phyloP scores from a whole-genome alignment of 1,140 invertebrate genomes.

The Drosophila nigromelanica region DNA sequence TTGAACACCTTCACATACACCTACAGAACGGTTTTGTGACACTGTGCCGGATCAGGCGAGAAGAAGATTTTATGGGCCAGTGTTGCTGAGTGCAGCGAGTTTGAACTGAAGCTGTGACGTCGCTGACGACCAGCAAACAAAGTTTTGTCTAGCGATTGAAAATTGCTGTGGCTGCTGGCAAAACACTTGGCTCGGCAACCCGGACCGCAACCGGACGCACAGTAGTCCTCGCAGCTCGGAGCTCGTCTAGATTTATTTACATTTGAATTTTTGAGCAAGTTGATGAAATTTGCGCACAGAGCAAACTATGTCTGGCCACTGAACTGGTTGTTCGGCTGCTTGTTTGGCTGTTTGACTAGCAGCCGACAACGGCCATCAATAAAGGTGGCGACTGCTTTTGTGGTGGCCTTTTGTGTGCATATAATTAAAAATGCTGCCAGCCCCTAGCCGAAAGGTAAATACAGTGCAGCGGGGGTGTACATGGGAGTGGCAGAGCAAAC shows the following conservation, averaged over 20 bases:
- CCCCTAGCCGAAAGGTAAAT: conserved; percentile 71
- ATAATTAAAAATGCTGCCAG: conserved; percentile 78
- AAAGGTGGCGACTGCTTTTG: conserved; percentile 80
- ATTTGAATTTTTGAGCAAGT: conserved; percentile 82
- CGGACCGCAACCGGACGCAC: background rate
- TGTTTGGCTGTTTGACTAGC: conserved; percentile 29
- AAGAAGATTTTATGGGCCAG: conserved; percentile 40
- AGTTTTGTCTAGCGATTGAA: conserved; percentile 79
- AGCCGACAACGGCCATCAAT: conserved; percentile 61
- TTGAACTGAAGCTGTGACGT: conserved; percentile 43
- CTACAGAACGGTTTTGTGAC: background rate
- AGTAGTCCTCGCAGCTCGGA: conserved; percentile 13
- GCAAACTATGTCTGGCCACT: conserved; percentile 63
- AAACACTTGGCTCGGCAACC: conserved; percentile 59
- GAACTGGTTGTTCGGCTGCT: conserved; percentile 20
- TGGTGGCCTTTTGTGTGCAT: conserved; percentile 80
- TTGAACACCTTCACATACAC: too few species aligned
- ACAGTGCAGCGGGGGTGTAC: conserved; percentile 18
- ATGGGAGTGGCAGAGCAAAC: conserved; percentile 15
- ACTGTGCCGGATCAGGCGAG: conserved; percentile 4
- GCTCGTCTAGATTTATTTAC: conserved; percentile 77
- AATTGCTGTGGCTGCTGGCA: conserved; percentile 77
- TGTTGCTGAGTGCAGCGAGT: conserved; percentile 75
- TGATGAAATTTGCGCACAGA: conserved; percentile 74
- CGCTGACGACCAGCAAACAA: conserved; percentile 67